Conservation (phyloP, 92 coral and sea anemone species). For the Phenganax marumi region DNA sequence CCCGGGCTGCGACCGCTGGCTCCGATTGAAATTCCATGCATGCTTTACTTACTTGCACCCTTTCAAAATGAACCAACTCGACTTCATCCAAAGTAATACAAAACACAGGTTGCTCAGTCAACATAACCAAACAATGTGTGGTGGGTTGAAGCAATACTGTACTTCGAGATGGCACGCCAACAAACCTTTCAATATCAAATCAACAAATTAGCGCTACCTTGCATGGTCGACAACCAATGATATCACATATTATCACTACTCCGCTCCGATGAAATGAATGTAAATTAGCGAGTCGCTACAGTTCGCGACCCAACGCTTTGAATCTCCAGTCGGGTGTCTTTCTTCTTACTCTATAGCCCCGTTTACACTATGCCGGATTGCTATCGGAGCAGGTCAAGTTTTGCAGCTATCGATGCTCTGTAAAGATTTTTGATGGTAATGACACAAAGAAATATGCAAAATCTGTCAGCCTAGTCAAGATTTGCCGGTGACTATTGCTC, state of each 20-base stretch:
- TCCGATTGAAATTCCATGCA: not conserved
- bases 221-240: not conserved
- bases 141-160: slow-evolving; percentile 95
- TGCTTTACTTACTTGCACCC: slow-evolving; percentile 81
- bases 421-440: too few species aligned
- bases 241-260: not conserved
- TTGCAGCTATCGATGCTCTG: too few species aligned
- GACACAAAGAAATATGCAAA: too few species aligned
- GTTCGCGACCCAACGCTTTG: too few species aligned
- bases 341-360: too few species aligned
- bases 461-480: too few species aligned
- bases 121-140: slow-evolving; percentile 91
- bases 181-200: slow-evolving; percentile 54
- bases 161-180: slow-evolving; percentile 91
- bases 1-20: not conserved
- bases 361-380: too few species aligned
- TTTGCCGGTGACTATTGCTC: too few species aligned
- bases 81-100: slow-evolving; percentile 96
- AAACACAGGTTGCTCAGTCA: slow-evolving; percentile 96
- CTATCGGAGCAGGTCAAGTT: too few species aligned
- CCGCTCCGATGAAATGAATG: not conserved
- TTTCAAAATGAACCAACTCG: slow-evolving; percentile 97
- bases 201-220: too few species aligned
- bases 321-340: too few species aligned
- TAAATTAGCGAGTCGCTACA: too few species aligned